Evolutionary conservation across 2,888 invertebrate species (phyloP).

Genomic region (Ophion costatus): DNA sequence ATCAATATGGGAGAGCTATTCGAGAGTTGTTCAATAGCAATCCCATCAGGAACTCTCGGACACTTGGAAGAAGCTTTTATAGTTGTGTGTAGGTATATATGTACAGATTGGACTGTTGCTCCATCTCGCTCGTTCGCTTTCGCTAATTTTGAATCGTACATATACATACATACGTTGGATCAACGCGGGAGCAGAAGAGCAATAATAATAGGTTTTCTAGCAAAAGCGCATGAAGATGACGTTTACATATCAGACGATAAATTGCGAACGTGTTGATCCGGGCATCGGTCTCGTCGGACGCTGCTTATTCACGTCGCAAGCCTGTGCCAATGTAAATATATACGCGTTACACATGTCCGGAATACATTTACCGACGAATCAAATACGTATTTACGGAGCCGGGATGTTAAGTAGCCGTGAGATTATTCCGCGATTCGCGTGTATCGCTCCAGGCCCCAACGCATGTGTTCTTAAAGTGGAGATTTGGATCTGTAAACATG

Average conservation of each 20-base stretch:
- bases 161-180: neutral
- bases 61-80: too few species aligned
- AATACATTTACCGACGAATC: constrained; percentile 49
- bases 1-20: too few species aligned
- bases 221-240: neutral
- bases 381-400: constrained; percentile 39
- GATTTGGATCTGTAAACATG: constrained; percentile 56
- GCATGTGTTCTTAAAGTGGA: constrained; percentile 30
- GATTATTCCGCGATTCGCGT: constrained; percentile 28
- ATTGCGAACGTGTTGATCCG: constrained; percentile 43
- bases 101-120: neutral
- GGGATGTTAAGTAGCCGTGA: neutral
- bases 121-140: neutral
- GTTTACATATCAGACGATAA: constrained; percentile 33
- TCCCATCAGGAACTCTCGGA: too few species aligned
- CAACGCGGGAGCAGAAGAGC: neutral
- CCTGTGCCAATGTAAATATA: constrained; percentile 46
- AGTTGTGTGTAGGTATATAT: neutral
- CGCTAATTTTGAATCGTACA: constrained; percentile 21
- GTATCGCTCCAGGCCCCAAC: constrained; percentile 7
- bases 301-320: neutral
- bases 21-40: too few species aligned
- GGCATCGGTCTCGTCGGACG: constrained; percentile 14
- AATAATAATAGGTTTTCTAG: neutral
- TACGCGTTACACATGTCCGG: constrained; percentile 1